phyloP scores from a whole-genome alignment of 1,140 invertebrate genomes.

The Mesaphorura yosii region DNA sequence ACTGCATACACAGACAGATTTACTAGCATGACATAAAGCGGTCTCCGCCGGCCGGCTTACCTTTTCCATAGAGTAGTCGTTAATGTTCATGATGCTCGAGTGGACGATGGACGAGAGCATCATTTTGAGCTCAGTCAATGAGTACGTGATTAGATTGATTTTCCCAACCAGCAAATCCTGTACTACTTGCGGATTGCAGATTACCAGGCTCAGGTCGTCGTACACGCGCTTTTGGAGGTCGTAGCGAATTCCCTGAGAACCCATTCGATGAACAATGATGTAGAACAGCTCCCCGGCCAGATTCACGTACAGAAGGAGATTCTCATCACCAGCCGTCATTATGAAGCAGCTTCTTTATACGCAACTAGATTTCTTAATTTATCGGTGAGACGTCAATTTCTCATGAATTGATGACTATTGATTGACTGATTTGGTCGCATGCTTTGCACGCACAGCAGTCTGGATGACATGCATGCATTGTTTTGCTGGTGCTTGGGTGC shows the following conservation, averaged over 20 bases:
- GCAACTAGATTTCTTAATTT: too few relatives aligned
- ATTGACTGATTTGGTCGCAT: too few relatives aligned
- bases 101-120: constrained; percentile 26
- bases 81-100: constrained; percentile 28
- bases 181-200: constrained; percentile 21
- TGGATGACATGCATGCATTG: too few relatives aligned
- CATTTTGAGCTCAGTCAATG: constrained; percentile 13
- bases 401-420: too few relatives aligned
- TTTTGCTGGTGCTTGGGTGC: too few relatives aligned
- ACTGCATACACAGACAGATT: constrained; percentile 15
- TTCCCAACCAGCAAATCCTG: constrained; percentile 17
- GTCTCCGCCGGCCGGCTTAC: background rate
- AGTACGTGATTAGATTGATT: constrained; percentile 9
- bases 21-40: background rate
- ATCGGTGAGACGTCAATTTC: too few relatives aligned
- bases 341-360: too few relatives aligned
- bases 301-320: constrained; percentile 28
- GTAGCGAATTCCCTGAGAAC: constrained; percentile 20
- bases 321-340: too few relatives aligned
- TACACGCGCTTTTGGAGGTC: constrained; percentile 21
- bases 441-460: too few relatives aligned
- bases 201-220: constrained; percentile 23
- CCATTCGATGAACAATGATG: constrained; percentile 29
- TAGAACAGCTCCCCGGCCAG: constrained; percentile 29
- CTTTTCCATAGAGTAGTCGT: constrained; percentile 30